Base-by-base conservation (phyloP, 1,140 invertebrate species). In the Eurosta solidaginis region DNA sequence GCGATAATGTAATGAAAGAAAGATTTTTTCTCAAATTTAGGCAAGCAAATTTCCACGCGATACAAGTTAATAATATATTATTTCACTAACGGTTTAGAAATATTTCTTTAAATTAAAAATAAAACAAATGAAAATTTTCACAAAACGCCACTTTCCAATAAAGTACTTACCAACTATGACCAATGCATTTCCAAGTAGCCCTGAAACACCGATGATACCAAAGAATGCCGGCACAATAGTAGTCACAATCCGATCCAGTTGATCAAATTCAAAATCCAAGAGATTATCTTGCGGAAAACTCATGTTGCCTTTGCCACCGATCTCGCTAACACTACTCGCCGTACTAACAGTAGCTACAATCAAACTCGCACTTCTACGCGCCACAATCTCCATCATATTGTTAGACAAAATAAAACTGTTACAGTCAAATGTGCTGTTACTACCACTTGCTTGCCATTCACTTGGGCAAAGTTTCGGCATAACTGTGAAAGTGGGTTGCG, bases 141-240 rank as follows among this genome's bases (percentile, higher is more conserved):
- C n/a, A 14, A 52, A 52, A 14, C n/a, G n/a, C 12, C 12, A 17
- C 9, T 49, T 17, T 4, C 9, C 12, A 49, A 49, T 17, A 17
- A 4, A 17, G 1, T 49, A 83, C 87, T 85, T 79, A 88, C 87
- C 87, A 2, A 95, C 89, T n/a, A 96, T 93, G 7, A 97, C 96
- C 36, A 98, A 88, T 0, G 92, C 92, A 88, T 98, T 98, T 78
- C 97, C 97, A 33, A 97, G 89, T 1, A 98, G 89, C 20, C 97
- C 96, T 49, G 97, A 90, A 7, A 97, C 90, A 36, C 95, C 93
- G 77, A 97, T 96, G 76, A 97, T 90, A 1, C 95, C 94, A 86
- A 97, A 97, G 82, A 97, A 92, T 33, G 96, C 91, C 1, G 96
- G 95, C 29, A 97, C 95, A 10, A 96, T 91, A 68, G 93, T 89